These are phyloP conservation scores for Gallinago stenura DNA, from an alignment of 2,797 vertebrate species.

Conservation along the genomic window DNA sequence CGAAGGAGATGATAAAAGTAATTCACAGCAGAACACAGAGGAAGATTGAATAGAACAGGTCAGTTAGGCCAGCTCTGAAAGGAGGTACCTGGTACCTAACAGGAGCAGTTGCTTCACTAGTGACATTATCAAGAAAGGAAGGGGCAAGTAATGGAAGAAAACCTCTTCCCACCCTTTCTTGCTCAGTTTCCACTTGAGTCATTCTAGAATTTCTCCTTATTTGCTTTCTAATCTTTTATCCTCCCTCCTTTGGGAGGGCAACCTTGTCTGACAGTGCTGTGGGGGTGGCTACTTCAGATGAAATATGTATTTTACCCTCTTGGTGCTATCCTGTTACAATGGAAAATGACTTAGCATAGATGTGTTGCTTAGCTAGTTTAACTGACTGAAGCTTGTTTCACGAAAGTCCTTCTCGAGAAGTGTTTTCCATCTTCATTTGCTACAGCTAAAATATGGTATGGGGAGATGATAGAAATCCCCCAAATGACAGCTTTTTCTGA, in stretches of 20 bases:
- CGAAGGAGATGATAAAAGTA: not conserved
- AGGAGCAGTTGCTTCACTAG: not conserved
- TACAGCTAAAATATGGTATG: not conserved
- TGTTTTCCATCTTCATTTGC: slow-evolving; percentile 15
- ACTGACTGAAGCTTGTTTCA: not conserved
- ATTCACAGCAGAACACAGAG: not conserved
- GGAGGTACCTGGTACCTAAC: not conserved
- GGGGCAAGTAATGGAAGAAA: not conserved
- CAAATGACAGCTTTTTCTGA: not conserved
- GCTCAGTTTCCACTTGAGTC: not conserved
- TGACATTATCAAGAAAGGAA: not conserved
- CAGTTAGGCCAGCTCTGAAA: not conserved
- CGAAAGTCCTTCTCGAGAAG: not conserved
- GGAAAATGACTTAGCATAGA: not conserved
- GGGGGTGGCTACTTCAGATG: not conserved
- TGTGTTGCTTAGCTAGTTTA: not conserved
- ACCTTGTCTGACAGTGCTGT: slow-evolving; percentile 5
- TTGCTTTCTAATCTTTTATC: not conserved
- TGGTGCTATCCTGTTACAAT: slow-evolving; percentile 37
- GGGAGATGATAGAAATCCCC: not conserved
- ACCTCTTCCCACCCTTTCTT: not conserved
- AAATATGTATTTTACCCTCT: not conserved
- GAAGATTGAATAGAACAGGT: not conserved
- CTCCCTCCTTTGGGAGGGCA: not conserved
- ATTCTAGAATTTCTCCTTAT: not conserved